Evolutionary conservation across 2,888 invertebrate species (phyloP), one percentile per base, ranked within the genome.

Genomic region (Philereme transversata): DNA sequence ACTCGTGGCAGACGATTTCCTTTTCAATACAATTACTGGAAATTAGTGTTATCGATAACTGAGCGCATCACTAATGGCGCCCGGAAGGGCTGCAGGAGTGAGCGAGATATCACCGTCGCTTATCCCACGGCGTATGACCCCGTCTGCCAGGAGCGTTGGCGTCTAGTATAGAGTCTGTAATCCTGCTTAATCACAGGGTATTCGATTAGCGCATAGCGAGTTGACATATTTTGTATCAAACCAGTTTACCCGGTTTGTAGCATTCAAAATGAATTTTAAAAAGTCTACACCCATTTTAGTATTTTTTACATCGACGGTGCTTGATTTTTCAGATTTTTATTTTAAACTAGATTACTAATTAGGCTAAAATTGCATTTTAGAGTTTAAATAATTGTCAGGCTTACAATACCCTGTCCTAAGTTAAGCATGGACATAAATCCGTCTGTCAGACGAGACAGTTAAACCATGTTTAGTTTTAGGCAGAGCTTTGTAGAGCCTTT

Each of bases 161-260:
- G 22, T 22, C 22, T 22, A 22, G 22, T 3, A 22, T 44, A 44
- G 10, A 4, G 10, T 10, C 44, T n/a, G 55, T 44, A 38, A 50
- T 74, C 76, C 75, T 77, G 79, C 74, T 22, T 22, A 22, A 22
- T 67, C 5, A 83, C 84, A 84, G 84, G 84, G 83, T 85, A 84
- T 76, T 75, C 60, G 65, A 74, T 75, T 74, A 78, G 72, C 74
- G 73, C 69, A 67, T 79, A 79, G 72, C 64, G 58, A 47, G 46
- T 22, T 34, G 51, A 54, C 10, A 5, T 44, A 44, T 9, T 44
- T 10, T 44, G 44, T 44, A 44, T 44, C 38, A 38, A 38, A 6
- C 4, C 38, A 38, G 38, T 38, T 0, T 38, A 38, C 22, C 3
- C 22, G 22, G 22, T 22, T 22, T 0, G 7, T 45, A 43, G 45